These are phyloP conservation scores for Phyllotis vaccarum DNA, from an alignment of 2,797 vertebrate genomes.

Conservation along the genomic window DNA sequence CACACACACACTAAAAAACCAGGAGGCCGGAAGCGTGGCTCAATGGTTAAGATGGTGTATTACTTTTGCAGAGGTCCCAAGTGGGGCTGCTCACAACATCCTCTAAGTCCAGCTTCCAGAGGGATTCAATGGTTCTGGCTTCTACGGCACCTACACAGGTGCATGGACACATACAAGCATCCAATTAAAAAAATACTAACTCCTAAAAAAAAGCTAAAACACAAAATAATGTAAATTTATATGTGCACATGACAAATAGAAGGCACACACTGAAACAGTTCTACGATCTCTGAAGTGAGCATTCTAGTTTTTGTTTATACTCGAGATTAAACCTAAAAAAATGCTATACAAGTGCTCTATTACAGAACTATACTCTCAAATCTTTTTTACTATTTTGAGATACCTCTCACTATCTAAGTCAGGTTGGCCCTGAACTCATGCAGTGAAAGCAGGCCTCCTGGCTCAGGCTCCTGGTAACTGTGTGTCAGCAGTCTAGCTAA, in stretches of 20 bases:
- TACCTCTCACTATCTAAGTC: neutral
- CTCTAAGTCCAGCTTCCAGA: neutral
- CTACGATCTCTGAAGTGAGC: neutral
- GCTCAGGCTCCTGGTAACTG: neutral
- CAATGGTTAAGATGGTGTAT: neutral
- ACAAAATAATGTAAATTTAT: neutral
- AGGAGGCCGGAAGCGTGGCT: neutral
- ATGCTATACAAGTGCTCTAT: neutral
- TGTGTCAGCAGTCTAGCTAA: neutral
- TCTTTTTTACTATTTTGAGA: neutral
- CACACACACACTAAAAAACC: neutral
- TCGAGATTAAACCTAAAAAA: neutral
- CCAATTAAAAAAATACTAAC: neutral
- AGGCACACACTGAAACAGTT: neutral
- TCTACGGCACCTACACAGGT: neutral
- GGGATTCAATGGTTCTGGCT: neutral
- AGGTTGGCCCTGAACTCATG: neutral
- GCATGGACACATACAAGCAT: neutral
- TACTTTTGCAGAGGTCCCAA: neutral
- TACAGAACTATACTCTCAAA: neutral
- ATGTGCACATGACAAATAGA: neutral
- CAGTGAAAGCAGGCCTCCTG: neutral
- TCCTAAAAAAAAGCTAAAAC: neutral
- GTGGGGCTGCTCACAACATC: neutral
- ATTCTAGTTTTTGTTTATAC: neutral